Percentiles rank a stretch among this genome's conserved stretches.
Evolutionary conservation across 1,140 invertebrate genomes (phyloP).

Genomic region (Galleria mellonella): DNA sequence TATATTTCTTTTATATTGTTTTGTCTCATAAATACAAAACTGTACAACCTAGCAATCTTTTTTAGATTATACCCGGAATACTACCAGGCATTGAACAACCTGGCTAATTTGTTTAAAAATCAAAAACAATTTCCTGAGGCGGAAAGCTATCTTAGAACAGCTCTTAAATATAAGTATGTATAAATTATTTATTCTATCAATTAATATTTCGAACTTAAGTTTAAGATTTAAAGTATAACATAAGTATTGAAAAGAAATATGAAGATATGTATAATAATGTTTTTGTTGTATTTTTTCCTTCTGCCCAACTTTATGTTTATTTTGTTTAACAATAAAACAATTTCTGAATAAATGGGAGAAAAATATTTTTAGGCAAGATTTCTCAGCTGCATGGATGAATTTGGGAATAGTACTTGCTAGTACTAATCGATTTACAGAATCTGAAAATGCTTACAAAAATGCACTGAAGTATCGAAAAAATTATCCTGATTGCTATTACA

Average conservation of each 20-base stretch:
- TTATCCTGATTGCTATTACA: conserved; percentile 96
- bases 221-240: too few species aligned
- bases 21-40: neutral
- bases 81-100: conserved; percentile 98
- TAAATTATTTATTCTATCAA: too few species aligned
- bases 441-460: conserved; percentile 86
- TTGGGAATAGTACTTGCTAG: conserved; percentile 92
- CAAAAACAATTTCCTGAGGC: conserved; percentile 83
- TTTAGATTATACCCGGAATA: conserved; percentile 89
- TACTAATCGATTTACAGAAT: conserved; percentile 81
- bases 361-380: conserved; percentile 79
- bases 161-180: conserved; percentile 83
- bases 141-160: conserved; percentile 83
- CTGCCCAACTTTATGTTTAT: too few species aligned
- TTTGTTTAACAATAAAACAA: too few species aligned
- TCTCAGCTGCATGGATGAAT: conserved; percentile 99
- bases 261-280: too few species aligned
- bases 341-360: too few species aligned
- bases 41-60: conserved; percentile 6
- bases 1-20: neutral
- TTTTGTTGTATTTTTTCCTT: too few species aligned
- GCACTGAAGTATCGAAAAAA: conserved; percentile 84
- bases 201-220: too few species aligned
- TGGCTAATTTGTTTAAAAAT: conserved; percentile 94
- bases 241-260: too few species aligned